Percentiles rank a stretch among this genome's conserved stretches.
Evolutionary conservation across 1,140 invertebrate genomes (phyloP).

Genomic region (Drosophila ironensis): DNA sequence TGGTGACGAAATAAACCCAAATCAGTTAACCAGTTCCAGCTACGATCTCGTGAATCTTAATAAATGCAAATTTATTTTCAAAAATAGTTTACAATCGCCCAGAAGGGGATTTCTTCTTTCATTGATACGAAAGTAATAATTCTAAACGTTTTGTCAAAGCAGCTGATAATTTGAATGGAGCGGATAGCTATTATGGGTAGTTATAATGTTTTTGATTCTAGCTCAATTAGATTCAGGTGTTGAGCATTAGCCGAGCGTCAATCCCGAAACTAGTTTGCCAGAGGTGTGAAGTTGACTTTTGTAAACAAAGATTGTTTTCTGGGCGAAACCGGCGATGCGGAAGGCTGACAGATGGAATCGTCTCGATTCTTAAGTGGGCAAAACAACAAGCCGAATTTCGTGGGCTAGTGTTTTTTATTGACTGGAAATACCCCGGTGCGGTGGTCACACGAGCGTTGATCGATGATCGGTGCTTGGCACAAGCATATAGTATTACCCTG

Average conservation of each 20-base stretch:
- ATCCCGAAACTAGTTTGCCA: constrained; percentile 1
- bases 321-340: constrained; percentile 23
- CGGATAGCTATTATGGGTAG: constrained; percentile 6
- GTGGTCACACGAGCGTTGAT: constrained; percentile 24
- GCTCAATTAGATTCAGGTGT: constrained; percentile 1
- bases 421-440: constrained; percentile 34
- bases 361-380: constrained; percentile 17
- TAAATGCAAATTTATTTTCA: constrained; percentile 26
- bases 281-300: constrained; percentile 26
- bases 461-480: constrained; percentile 45
- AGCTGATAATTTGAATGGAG: neutral
- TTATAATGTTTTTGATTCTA: neutral
- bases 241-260: neutral
- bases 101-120: constrained; percentile 19
- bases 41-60: constrained; percentile 17
- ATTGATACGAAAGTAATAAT: constrained; percentile 11
- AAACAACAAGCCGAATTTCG: constrained; percentile 27
- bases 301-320: constrained; percentile 36
- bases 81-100: constrained; percentile 13
- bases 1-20: constrained; percentile 35
- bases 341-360: constrained; percentile 17
- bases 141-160: neutral
- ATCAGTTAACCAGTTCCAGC: constrained; percentile 17
- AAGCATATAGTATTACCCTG: constrained; percentile 58
- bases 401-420: constrained; percentile 14